phyloP scores from a whole-genome alignment of 2,113 vertebrate genomes.

The Hypanus sabinus region DNA sequence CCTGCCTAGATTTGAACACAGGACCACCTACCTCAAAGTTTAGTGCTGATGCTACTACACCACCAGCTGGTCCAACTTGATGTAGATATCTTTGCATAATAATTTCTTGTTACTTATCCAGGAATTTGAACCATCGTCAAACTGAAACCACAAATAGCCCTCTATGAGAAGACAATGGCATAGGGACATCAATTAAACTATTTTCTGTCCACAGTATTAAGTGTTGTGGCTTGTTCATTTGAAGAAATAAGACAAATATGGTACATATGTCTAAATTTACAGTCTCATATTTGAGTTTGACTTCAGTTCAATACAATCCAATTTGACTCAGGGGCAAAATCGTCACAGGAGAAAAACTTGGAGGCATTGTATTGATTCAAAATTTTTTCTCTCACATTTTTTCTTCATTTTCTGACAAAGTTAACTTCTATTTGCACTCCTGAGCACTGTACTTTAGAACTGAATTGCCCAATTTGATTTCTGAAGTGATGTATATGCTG shows the following conservation, averaged over 20 bases:
- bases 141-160: neutral
- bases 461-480: neutral
- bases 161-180: neutral
- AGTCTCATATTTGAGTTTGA: neutral
- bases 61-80: no score
- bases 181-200: neutral
- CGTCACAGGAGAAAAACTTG: neutral
- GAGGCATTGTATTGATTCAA: neutral
- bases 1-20: no score
- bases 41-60: no score
- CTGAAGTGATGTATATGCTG: no score
- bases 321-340: neutral
- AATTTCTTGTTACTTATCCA: neutral
- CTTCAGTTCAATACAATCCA: constrained; percentile 5
- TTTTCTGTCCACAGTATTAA: neutral
- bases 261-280: neutral
- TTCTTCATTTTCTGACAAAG: neutral
- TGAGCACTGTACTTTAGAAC: neutral
- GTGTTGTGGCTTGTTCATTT: neutral
- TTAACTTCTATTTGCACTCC: neutral
- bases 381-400: neutral
- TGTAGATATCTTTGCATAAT: neutral
- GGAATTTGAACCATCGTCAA: neutral
- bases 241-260: neutral
- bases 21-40: no score